Evolutionary conservation across 2,888 invertebrate species (phyloP), one percentile per base, ranked within the genome.

Genomic region (Lycocerus yunnanus): DNA sequence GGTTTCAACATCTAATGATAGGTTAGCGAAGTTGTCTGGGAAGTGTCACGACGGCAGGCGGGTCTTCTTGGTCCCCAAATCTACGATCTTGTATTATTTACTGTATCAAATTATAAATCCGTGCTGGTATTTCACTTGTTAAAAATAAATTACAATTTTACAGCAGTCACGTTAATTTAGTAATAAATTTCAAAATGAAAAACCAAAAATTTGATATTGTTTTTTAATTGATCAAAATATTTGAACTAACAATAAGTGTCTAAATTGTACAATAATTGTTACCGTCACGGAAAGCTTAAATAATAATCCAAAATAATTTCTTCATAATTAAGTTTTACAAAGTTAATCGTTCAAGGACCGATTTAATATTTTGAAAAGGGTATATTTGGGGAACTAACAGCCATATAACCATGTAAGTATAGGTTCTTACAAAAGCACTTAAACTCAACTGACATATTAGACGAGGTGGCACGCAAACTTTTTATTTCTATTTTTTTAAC

Each of bases 1-100:
- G 77, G 83, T 83, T 83, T 82, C 82, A 83, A 82, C 83, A 82
- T 79, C 81, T 84, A 84, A 84, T 84, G 82, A 84, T 84, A 84
- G 83, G 82, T 83, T 83, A 79, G 80, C 77, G 81, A 79, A 82
- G 81, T 82, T 82, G 83, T 82, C 82, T 81, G 81, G 80, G 80
- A 82, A 83, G 82, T 84, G 84, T 84, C 84, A 84, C 84, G 84
- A 83, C 82, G 81, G 79, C 81, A 78, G 80, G 78, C 78, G 78
- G 78, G 81, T 78, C 77, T 72, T 76, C 74, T 74, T 72, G 75
- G 78, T 78, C 75, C 78, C 83, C 82, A 82, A 84, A 84, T 83
- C 83, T 67, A 81, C 81, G 81, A 82, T 82, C 81, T 83, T 81
- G 81, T 83, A 83, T 84, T 84, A 84, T 84, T 84, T 84, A 84